These are phyloP conservation scores for Phorcus lineatus DNA, from an alignment of 2,888 invertebrate species.

Conservation along the genomic window DNA sequence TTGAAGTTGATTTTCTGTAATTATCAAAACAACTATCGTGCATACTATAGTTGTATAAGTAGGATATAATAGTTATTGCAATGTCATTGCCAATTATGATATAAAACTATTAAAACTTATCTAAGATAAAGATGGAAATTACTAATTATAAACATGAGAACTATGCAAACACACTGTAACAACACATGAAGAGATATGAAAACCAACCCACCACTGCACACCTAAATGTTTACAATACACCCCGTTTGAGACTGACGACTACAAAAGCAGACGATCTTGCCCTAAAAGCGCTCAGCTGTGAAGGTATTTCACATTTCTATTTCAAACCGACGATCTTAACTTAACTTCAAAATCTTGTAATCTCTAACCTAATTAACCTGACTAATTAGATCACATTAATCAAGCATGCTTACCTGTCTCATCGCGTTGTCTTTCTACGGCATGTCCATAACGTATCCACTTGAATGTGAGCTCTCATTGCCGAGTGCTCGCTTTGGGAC, in stretches of 20 bases:
- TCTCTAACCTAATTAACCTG: not conserved
- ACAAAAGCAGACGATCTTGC: slow-evolving; percentile 21
- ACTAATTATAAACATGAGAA: too few relatives aligned
- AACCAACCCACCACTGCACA: too few relatives aligned
- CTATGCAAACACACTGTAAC: too few relatives aligned
- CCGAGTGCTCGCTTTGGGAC: not conserved
- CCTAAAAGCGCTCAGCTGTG: slow-evolving; percentile 2
- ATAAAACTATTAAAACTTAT: too few relatives aligned
- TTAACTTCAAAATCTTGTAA: not conserved
- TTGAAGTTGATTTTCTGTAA: too few relatives aligned
- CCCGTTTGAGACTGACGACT: not conserved
- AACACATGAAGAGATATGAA: too few relatives aligned
- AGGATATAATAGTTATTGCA: too few relatives aligned
- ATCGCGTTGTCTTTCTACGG: not conserved
- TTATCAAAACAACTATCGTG: too few relatives aligned
- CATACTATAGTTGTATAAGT: too few relatives aligned
- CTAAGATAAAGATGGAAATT: too few relatives aligned
- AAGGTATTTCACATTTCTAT: not conserved
- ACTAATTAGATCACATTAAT: not conserved
- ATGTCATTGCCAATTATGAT: too few relatives aligned
- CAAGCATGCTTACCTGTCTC: slow-evolving; percentile 8
- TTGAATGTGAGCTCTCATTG: not conserved
- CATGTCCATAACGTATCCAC: not conserved
- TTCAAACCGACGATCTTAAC: not conserved
- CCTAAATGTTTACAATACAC: not conserved